Evolutionary conservation across 2,888 invertebrate species (phyloP).

Genomic region (Arenicola marina): DNA sequence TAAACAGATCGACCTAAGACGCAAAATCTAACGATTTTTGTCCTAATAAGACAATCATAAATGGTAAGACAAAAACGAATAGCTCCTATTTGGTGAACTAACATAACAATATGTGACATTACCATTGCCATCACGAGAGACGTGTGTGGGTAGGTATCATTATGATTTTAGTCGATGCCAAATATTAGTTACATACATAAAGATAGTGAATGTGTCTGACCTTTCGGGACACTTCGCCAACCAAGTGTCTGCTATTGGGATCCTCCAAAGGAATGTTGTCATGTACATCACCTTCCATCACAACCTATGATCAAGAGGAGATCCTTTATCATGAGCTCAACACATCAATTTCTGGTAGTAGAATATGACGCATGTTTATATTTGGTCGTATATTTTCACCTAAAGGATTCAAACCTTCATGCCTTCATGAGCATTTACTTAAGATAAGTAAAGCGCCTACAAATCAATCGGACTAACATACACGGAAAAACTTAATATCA

Average conservation of each 20-base stretch:
- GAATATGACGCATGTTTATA: background rate
- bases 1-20: too few relatives aligned
- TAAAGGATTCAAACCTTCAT: background rate
- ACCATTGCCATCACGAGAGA: too few relatives aligned
- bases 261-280: conserved; percentile 68
- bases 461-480: background rate
- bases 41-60: too few relatives aligned
- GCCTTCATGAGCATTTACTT: background rate
- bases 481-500: background rate
- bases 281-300: conserved; percentile 45
- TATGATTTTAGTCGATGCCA: too few relatives aligned
- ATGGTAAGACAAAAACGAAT: too few relatives aligned
- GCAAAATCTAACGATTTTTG: too few relatives aligned
- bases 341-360: conserved; percentile 26
- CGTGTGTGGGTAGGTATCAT: too few relatives aligned
- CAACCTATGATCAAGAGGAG: background rate
- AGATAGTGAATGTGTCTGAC: too few relatives aligned
- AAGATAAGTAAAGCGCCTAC: background rate
- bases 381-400: background rate
- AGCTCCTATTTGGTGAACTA: too few relatives aligned
- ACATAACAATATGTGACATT: too few relatives aligned
- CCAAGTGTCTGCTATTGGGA: conserved; percentile 86
- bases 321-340: background rate
- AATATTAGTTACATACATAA: too few relatives aligned
- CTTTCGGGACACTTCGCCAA: conserved; percentile 85